Evolutionary conservation across 92 coral and sea anemone genomes (phyloP).

Genomic region (Virgularia gustaviana): DNA sequence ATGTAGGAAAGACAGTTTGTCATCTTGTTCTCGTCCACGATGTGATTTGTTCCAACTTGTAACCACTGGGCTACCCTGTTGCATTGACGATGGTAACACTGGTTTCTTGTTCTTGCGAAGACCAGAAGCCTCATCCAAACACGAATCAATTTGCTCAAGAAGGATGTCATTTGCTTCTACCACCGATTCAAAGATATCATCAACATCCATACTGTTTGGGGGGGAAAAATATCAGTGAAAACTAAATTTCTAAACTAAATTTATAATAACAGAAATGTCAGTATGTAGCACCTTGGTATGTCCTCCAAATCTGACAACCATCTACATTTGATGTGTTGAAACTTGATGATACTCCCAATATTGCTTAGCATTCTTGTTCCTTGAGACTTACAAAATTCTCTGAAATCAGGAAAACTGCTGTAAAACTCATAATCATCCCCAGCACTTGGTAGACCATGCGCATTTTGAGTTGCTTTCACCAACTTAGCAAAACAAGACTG

Average conservation of each 20-base stretch:
- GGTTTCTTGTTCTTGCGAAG: constrained; percentile 71
- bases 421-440: constrained; percentile 97
- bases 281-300: background rate
- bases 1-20: constrained; percentile 73
- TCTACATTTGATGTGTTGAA: constrained; percentile 73
- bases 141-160: constrained; percentile 83
- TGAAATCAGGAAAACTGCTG: constrained; percentile 86
- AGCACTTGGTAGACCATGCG: constrained; percentile 67
- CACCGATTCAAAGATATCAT: constrained; percentile 74
- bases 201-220: constrained; percentile 67
- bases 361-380: constrained; percentile 75
- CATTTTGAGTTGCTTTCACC: constrained; percentile 74
- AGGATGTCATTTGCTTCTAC: constrained; percentile 91
- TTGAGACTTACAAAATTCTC: constrained; percentile 87
- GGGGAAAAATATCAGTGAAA: no score
- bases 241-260: no score
- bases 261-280: no score
- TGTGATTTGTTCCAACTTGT: constrained; percentile 81
- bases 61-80: constrained; percentile 80
- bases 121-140: constrained; percentile 91
- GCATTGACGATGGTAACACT: constrained; percentile 65
- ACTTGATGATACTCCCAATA: constrained; percentile 58
- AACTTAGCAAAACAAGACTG: constrained; percentile 47
- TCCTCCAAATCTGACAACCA: constrained; percentile 67
- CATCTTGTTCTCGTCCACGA: constrained; percentile 39